These are phyloP conservation scores for Odontocerum albicorne DNA, from an alignment of 2,888 invertebrate species.

Conservation along the genomic window DNA sequence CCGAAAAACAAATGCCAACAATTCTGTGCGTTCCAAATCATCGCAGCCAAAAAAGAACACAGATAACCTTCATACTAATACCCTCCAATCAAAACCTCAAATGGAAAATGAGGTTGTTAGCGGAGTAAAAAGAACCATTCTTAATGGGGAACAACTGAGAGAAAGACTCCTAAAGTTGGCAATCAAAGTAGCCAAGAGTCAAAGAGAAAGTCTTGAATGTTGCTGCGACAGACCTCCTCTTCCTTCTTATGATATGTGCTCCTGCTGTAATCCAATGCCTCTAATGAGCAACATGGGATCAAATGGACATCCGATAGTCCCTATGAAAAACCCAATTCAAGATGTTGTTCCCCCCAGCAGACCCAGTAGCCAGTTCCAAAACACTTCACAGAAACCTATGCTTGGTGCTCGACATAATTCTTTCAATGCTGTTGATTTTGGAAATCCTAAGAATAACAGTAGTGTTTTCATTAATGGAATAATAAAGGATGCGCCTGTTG, in stretches of 20 bases:
- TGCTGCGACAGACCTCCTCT: constrained; percentile 40
- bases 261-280: constrained; percentile 27
- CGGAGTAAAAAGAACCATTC: constrained; percentile 53
- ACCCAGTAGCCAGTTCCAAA: constrained; percentile 18
- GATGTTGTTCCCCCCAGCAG: constrained; percentile 7
- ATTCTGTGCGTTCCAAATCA: constrained; percentile 56
- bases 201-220: constrained; percentile 55
- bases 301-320: neutral
- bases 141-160: constrained; percentile 68
- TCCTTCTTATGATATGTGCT: constrained; percentile 27
- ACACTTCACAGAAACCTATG: constrained; percentile 24
- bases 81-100: constrained; percentile 37
- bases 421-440: constrained; percentile 30
- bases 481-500: constrained; percentile 24
- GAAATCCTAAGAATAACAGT: constrained; percentile 24
- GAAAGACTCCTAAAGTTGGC: constrained; percentile 66
- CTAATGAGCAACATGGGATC: constrained; percentile 10
- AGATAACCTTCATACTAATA: constrained; percentile 35
- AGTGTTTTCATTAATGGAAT: constrained; percentile 33
- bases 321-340: neutral
- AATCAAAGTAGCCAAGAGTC: constrained; percentile 51
- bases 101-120: constrained; percentile 36
- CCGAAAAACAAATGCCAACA: constrained; percentile 46
- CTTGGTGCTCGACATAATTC: constrained; percentile 31
- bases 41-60: constrained; percentile 46